Conservation (phyloP, 1,140 invertebrate species). For the Helicoverpa zea region DNA sequence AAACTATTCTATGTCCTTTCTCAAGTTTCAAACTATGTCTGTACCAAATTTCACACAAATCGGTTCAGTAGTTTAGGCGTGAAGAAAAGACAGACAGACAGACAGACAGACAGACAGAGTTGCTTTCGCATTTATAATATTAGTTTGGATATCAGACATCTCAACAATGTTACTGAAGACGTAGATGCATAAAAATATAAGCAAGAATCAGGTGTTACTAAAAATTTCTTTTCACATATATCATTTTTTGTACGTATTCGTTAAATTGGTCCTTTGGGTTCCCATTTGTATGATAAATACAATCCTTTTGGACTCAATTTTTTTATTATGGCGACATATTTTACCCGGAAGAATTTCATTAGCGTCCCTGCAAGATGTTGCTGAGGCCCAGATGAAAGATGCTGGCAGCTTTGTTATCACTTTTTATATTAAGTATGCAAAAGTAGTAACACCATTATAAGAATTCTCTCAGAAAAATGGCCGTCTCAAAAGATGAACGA, state of each 20-base stretch:
- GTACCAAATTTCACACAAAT: no score
- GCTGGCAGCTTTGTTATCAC: slow-evolving; percentile 27
- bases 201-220: no score
- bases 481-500: not conserved
- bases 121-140: no score
- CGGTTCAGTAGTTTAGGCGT: no score
- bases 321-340: slow-evolving; percentile 40
- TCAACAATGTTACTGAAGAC: no score
- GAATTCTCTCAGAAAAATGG: slow-evolving; percentile 1
- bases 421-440: slow-evolving; percentile 30
- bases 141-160: no score
- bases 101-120: no score
- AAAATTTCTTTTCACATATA: no score
- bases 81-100: no score
- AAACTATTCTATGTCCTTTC: no score
- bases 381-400: slow-evolving; percentile 33
- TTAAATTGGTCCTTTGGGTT: not conserved
- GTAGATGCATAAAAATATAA: no score
- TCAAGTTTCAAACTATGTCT: no score
- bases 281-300: slow-evolving; percentile 30
- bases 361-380: slow-evolving; percentile 47
- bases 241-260: not conserved
- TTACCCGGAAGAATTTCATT: slow-evolving; percentile 49
- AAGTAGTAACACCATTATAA: slow-evolving; percentile 15
- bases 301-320: slow-evolving; percentile 9